These are phyloP conservation scores for Drymonia ruficornis DNA, from an alignment of 2,888 invertebrate genomes.

Conservation along the genomic window DNA sequence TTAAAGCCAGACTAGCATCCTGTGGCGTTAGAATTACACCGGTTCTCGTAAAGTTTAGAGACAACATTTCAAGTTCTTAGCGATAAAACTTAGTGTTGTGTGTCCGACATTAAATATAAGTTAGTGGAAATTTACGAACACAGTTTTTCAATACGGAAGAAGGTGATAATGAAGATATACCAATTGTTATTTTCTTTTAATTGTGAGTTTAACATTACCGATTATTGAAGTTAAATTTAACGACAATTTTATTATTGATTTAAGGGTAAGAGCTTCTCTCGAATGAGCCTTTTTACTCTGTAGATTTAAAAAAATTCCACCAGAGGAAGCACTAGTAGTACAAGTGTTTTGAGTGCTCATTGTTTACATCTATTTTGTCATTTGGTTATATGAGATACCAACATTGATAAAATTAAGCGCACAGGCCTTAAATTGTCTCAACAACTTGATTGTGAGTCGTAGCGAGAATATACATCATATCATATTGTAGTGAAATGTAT, in stretches of 20 bases:
- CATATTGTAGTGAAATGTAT: constrained; percentile 22
- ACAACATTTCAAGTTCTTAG: neutral
- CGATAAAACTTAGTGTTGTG: neutral
- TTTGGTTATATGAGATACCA: neutral
- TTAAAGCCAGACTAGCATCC: constrained; percentile 18
- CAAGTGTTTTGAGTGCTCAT: too few relatives aligned
- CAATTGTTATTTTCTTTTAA: neutral
- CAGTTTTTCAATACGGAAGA: neutral
- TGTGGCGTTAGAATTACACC: constrained; percentile 6
- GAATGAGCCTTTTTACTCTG: too few relatives aligned
- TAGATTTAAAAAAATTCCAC: too few relatives aligned
- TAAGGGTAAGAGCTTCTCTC: too few relatives aligned
- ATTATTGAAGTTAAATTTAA: neutral
- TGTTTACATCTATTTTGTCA: too few relatives aligned
- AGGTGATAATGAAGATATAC: constrained; percentile 3
- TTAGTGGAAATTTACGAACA: constrained; percentile 4
- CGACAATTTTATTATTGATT: neutral
- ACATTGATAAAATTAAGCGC: neutral
- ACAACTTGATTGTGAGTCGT: neutral
- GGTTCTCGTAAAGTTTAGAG: neutral
- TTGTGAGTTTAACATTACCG: neutral
- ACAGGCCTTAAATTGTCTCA: neutral
- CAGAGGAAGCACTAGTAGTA: too few relatives aligned
- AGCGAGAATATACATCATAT: neutral
- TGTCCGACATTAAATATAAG: neutral